A percentile compares a stretch with the other conserved stretches of the same genome.
Evolutionary conservation across 2,888 invertebrate species (phyloP).

Genomic region (Parochlus steinenii): DNA sequence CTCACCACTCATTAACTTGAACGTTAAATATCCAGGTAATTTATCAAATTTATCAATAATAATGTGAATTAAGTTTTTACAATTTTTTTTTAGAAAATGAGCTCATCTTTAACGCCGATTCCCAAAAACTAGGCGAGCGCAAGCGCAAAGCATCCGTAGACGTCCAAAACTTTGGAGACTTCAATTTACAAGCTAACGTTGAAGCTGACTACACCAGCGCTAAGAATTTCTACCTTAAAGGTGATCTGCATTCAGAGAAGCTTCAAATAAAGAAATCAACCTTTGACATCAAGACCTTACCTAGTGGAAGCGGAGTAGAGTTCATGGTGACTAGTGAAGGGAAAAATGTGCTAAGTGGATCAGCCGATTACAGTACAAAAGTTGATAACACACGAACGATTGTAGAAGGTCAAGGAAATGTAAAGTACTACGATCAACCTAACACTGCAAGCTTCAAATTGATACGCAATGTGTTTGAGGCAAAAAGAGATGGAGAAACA

Average conservation of each 20-base stretch:
- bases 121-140: conserved; percentile 32
- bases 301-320: conserved; percentile 42
- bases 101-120: conserved; percentile 24
- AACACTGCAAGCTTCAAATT: conserved; percentile 59
- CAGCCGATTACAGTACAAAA: conserved; percentile 50
- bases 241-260: conserved; percentile 43
- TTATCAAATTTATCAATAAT: conserved; percentile 21
- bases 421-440: conserved; percentile 49
- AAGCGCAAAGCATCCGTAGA: conserved; percentile 41
- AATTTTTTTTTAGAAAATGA: too few species aligned
- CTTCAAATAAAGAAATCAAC: conserved; percentile 46
- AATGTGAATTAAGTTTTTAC: too few species aligned
- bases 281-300: conserved; percentile 44
- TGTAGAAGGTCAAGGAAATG: conserved; percentile 56
- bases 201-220: conserved; percentile 39
- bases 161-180: conserved; percentile 35
- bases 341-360: conserved; percentile 51
- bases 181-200: conserved; percentile 35
- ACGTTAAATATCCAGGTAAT: conserved; percentile 34
- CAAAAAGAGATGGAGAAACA: conserved; percentile 40
- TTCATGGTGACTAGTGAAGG: conserved; percentile 44
- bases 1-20: conserved; percentile 38
- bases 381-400: conserved; percentile 53
- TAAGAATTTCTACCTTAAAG: conserved; percentile 46
- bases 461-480: conserved; percentile 43